Evolutionary conservation across 2,797 vertebrate genomes (phyloP), one percentile per base, ranked within the genome.

Genomic region (Gymnothorax reevesii): DNA sequence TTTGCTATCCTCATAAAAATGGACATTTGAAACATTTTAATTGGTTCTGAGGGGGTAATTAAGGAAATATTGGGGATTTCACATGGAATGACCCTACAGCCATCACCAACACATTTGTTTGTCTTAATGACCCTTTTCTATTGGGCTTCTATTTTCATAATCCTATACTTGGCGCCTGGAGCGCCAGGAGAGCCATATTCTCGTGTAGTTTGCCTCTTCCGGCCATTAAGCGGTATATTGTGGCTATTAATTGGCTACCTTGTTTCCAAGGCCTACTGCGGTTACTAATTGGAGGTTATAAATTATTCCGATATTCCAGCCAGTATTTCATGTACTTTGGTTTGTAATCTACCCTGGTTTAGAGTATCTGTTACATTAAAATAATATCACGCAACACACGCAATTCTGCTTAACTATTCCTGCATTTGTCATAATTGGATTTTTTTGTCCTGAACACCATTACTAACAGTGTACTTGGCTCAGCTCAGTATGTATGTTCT

Each of bases 401-500:
- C 9, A 33, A 42, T 73, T 42, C 71, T 73, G 71, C 10, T 33
- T 42, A 42, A 33, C 71, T 73, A 73, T 42, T 73, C 71, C 71
- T 42, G 15, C 42, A 42, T 33, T 73, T 0, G 27, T 73, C 13
- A n/a, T 66, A 62, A 17, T 15, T 62, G 60, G 60, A 62, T 66
- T 66, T 66, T n/a, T 66, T 6, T 22, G 64, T 27, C 33, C 57
- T 77, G 86, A 86, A 87, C 79, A 90, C 7, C 49, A 80, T 80
- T 17, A 17, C 17, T 69, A 59, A 8, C 69, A 86, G 87, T 89
- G 82, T 89, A 84, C 77, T 27, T 83, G 83, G 83, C 83, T 87
- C 90, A 88, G 80, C 84, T 88, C 64, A 86, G 86, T 84, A 84
- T 82, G 85, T 89, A 83, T 89, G 89, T 71, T 90, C 86, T 88